phyloP scores from a whole-genome alignment of 2,888 invertebrate genomes.

The Rotaria macrura region DNA sequence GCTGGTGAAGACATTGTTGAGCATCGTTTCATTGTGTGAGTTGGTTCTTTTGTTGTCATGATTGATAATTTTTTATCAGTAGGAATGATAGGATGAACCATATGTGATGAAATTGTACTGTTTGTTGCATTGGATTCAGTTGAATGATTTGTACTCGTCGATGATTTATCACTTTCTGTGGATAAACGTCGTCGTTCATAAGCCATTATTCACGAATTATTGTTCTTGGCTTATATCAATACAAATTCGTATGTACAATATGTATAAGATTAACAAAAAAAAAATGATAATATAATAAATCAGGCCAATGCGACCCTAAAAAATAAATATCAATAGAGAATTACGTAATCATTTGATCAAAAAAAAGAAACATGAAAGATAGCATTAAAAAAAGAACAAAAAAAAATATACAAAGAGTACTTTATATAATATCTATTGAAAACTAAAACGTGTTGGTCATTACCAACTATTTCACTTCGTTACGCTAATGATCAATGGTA shows the following conservation, averaged over 20 bases:
- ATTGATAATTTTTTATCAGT: background rate
- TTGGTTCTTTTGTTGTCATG: background rate
- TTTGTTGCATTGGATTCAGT: background rate
- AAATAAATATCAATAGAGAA: background rate
- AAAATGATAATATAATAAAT: background rate
- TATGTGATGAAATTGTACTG: background rate
- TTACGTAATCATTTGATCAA: background rate
- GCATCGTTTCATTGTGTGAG: background rate
- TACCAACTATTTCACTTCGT: background rate
- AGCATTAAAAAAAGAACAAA: no score
- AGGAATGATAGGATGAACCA: background rate
- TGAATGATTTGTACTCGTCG: background rate
- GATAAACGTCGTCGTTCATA: conserved; percentile 17
- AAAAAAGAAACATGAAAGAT: no score
- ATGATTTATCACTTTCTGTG: background rate
- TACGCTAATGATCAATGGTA: background rate
- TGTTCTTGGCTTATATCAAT: no score
- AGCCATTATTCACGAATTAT: background rate
- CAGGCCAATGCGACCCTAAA: background rate
- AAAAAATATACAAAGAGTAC: background rate
- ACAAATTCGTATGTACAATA: background rate
- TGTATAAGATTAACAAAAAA: background rate
- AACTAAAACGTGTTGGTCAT: background rate
- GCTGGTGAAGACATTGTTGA: background rate
- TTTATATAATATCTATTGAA: no score